Base-by-base conservation (phyloP, 37 sponge, comb jelly and placozoan genomes). In the Spongilla lacustris region DNA sequence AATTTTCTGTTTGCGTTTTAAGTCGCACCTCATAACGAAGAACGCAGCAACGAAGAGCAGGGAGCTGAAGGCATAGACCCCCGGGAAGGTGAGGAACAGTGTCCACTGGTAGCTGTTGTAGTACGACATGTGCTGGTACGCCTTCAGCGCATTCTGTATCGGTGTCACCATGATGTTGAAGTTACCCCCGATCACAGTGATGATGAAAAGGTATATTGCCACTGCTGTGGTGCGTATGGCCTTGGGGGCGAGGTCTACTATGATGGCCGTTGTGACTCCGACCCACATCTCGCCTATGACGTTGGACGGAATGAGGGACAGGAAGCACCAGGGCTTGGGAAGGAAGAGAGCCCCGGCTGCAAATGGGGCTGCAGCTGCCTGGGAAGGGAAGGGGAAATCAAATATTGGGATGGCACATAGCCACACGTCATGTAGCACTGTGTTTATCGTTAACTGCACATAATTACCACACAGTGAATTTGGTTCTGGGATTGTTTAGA, bases 261-360 rank as follows among this genome's bases (percentile, higher is more conserved):
- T 86, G 36, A 96, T 86, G 37, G 95, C 92, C 1, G 94, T 29
- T 58, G 86, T 73, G 26, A 96, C 96, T 10, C 96, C 96, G 0
- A 96, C 67, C 94, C 94, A 96, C 94, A 93, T 93, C 91, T 96
- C 96, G 10, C 96, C 96, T 50, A 96, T 75, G n/a, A 96, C 78
- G 38, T 85, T 82, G 58, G 93, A 71, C 11, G 86, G 85, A 36
- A 96, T 86, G 50, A 90, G 90, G 38, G 70, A 58, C 83, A 96
- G 80, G 82, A 96, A 96, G 72, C 81, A 82, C 86, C 78, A 86
- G 13, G 96, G 96, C 31, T 75, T 31, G 22, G 96, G 92, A 4
- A 93, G 88, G 36, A 89, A 81, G 8, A 93, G 71, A 9, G 85
- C 91, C 23, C 93, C 93, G 6, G 82, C 85, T 36, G 91, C 93